Evolutionary conservation across 2,888 invertebrate species (phyloP).

Genomic region (Uloborus plumipes): DNA sequence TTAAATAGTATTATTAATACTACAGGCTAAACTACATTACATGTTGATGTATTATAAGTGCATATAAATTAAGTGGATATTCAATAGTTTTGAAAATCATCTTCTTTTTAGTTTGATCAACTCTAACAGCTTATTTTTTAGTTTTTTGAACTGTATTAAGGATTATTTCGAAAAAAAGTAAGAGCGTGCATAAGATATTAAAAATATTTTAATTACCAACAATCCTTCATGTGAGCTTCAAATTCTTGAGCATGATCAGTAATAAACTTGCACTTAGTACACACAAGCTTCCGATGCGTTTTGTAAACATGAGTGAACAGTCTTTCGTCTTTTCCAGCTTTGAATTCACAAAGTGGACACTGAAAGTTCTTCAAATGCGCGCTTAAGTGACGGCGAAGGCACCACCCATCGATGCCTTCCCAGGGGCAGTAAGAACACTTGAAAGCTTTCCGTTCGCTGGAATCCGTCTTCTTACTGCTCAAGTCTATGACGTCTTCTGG

Average conservation of each 20-base stretch:
- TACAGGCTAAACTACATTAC: too few relatives aligned
- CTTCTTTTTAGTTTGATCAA: too few relatives aligned
- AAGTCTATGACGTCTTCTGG: constrained; percentile 31
- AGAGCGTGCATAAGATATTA: too few relatives aligned
- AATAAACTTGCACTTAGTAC: constrained; percentile 88
- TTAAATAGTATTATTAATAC: too few relatives aligned
- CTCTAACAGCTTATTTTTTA: too few relatives aligned
- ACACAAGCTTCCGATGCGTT: constrained; percentile 91
- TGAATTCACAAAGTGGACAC: constrained; percentile 91
- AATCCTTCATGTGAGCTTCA: constrained; percentile 78
- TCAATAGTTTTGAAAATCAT: too few relatives aligned
- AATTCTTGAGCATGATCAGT: constrained; percentile 87
- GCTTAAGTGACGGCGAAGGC: constrained; percentile 90
- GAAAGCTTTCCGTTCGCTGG: constrained; percentile 76
- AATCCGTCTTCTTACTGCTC: constrained; percentile 23
- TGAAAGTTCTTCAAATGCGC: constrained; percentile 93
- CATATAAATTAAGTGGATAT: too few relatives aligned
- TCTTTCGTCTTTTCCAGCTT: constrained; percentile 90
- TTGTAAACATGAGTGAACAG: constrained; percentile 90
- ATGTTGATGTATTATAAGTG: too few relatives aligned
- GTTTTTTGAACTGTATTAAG: too few relatives aligned
- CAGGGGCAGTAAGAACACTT: constrained; percentile 92
- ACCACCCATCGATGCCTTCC: constrained; percentile 95
- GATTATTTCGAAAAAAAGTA: too few relatives aligned
- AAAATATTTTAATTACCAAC: constrained; percentile 71